Evolutionary conservation across 2,113 vertebrate genomes (phyloP).

Genomic region (Excalfactoria chinensis): DNA sequence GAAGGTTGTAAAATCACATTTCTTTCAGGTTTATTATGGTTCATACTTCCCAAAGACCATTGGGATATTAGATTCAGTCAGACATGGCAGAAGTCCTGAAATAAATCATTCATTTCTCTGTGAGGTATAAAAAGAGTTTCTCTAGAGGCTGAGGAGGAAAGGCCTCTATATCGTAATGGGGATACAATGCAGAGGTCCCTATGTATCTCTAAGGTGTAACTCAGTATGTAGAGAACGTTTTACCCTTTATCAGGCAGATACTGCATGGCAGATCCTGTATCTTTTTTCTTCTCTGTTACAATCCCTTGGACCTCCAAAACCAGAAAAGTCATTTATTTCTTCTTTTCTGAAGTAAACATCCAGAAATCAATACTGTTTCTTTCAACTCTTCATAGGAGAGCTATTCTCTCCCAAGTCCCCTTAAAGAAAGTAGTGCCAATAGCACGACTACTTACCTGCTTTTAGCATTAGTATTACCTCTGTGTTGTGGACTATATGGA

Average conservation of each 20-base stretch:
- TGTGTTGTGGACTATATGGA: not conserved
- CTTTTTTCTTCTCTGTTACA: not conserved
- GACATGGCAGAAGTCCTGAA: not conserved
- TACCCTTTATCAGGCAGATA: not conserved
- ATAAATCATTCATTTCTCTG: conserved; percentile 2
- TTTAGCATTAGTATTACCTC: not conserved
- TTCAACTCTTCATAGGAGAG: not conserved
- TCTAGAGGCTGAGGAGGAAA: not conserved
- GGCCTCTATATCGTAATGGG: not conserved
- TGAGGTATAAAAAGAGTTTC: not conserved
- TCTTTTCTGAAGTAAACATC: not conserved
- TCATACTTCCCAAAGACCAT: not conserved
- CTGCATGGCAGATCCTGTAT: not conserved
- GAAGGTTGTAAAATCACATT: not conserved
- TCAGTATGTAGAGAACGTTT: not conserved
- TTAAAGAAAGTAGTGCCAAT: not conserved
- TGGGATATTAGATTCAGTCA: not conserved
- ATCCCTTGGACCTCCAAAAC: not conserved
- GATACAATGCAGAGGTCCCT: not conserved
- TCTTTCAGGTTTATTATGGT: not conserved
- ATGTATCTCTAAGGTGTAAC: not conserved
- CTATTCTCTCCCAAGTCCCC: not conserved
- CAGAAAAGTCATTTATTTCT: not conserved
- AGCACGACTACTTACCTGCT: not conserved
- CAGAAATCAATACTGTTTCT: not conserved